phyloP scores from a whole-genome alignment of 1,140 invertebrate species.

The Diuraphis noxia region DNA sequence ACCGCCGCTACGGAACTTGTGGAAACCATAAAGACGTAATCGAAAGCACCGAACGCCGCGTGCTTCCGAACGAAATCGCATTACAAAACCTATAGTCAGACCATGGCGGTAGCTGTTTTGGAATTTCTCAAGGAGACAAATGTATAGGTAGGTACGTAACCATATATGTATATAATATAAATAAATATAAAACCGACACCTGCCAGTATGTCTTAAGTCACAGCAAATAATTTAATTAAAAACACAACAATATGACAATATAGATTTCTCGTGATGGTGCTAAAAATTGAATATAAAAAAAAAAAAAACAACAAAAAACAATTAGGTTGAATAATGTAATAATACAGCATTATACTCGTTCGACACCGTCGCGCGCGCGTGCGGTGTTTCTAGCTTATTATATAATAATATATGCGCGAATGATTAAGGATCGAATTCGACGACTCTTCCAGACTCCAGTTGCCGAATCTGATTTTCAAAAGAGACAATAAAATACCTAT shows the following conservation, averaged over 20 bases:
- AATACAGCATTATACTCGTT: not conserved
- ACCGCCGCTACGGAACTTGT: not conserved
- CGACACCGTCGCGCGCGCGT: not conserved
- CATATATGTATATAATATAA: not conserved
- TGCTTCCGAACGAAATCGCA: not conserved
- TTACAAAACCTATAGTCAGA: not conserved
- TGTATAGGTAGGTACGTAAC: not conserved
- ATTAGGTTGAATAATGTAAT: not conserved
- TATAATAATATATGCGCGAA: not conserved
- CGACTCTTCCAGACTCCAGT: not conserved
- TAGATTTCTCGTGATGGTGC: slow-evolving; percentile 31
- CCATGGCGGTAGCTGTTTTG: not conserved
- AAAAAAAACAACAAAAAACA: slow-evolving; percentile 5
- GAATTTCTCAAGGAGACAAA: slow-evolving; percentile 26
- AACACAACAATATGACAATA: slow-evolving; percentile 14
- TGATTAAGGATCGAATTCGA: not conserved
- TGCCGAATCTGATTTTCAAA: not conserved
- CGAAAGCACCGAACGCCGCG: not conserved
- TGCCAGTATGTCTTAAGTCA: not conserved
- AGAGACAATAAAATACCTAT: not conserved
- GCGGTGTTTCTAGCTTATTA: slow-evolving; percentile 5
- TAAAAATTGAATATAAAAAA: not conserved
- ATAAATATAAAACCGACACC: not conserved
- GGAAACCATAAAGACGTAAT: slow-evolving; percentile 2
- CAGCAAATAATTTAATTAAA: slow-evolving; percentile 33